Base-by-base conservation (phyloP, 2,113 vertebrate species). In the Xenopus laevis region DNA sequence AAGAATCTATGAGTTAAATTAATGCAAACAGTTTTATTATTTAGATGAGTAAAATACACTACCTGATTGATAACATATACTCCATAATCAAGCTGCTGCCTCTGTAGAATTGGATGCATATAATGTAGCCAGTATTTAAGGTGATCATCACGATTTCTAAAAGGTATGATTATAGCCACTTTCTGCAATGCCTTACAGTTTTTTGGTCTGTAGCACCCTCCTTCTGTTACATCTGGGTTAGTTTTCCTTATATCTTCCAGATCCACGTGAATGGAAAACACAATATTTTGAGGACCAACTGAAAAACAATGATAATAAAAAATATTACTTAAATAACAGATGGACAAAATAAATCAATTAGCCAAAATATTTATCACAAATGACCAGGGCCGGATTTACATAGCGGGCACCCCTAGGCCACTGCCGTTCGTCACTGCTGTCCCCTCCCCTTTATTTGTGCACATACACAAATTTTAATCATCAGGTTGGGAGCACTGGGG, bases 121-220 rank as follows among this genome's bases (percentile, higher is more conserved):
- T 97, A 99, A 85, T 92, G 89, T 0, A 99, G 90, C 96, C 96
- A 98, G 79, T 86, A 98, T 77, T 92, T 98, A n/a, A 99, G 92
- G 79, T 99, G 97, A 13, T 98, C 94, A 9, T 97, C 94, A 1
- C 97, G 89, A 3, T 94, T 93, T 20, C 97, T 85, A 84, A 98
- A 99, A 0, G 97, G 96, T 76, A 99, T 98, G 77, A 99, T 94
- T 79, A 99, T 69, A 71, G 97, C 97, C 44, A 99, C 96, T 80
- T 97, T 98, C 86, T 95, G 94, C 78, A 88, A 87, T 3, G 97
- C 94, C 72, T 12, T 9, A 21, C 97, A 99, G 84, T 93, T 82
- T 21, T 76, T 78, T 0, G 97, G 97, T 20, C 77, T 74, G 75
- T 85, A 95, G 44, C 86, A 93, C 4, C 97, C 71, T 9, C 97